Evolutionary conservation across 2,888 invertebrate genomes (phyloP), one percentile per base, ranked within the genome.

Genomic region (Rhimphoctona megacephalus): DNA sequence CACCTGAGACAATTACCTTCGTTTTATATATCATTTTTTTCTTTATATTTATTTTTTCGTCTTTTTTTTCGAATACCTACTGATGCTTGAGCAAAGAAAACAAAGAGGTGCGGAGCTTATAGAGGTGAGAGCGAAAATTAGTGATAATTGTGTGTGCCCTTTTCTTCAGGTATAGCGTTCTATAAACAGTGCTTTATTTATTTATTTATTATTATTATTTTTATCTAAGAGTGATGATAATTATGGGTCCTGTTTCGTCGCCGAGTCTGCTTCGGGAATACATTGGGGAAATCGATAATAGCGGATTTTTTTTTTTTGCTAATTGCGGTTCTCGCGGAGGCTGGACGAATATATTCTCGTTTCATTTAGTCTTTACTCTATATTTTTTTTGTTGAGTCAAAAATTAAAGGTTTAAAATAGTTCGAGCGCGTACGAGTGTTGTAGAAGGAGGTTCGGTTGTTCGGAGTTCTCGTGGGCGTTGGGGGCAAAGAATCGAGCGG

Each of bases 91-190:
- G 91, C 25, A 57, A 17, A 73, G 14, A 76, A 46, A 78, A 93
- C 91, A 93, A 57, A 57, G 39, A 43, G 36, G 93, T 93, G 93
- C 94, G 93, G 11, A 93, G 92, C 92, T 93, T 72, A 25, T 30
- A 67, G 30, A 49, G 19, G 70, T 30, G 70, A 70, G 46, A 46
- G 70, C 22, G 49, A 30, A 30, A 43, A 19, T 25, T 14, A 67
- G 39, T 39, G 67, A 67, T 36, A 7, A 61, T 66, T 8, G 66
- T 66, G 66, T 69, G 69, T 73, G 76, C 61, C 57, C 80, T 85
- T 14, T 90, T 39, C 7, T 39, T 39, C 39, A 57, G 57, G 57
- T 30, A 30, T 30, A 5, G 17, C 30, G 30, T 61, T 30, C 14
- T 17, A 14, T 25, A 61, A 2, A 57, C 2, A 88, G 90, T 89